Percentiles rank a stretch among this genome's conserved stretches.
Conservation (phyloP, 2,113 vertebrate species). For the Arenaria interpres region DNA sequence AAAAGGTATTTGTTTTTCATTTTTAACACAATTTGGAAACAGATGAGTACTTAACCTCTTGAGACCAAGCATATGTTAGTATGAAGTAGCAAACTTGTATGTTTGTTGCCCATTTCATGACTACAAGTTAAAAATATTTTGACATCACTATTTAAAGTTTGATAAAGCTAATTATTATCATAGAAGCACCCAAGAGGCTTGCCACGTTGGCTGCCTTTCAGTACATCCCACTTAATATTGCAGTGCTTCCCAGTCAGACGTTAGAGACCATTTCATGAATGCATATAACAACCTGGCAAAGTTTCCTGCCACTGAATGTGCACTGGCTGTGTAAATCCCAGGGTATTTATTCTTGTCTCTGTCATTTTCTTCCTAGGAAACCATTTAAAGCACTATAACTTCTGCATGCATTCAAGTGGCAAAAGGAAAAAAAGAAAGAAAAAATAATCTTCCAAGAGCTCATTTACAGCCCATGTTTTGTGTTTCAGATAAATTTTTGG, state of each 20-base stretch:
- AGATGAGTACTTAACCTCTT: neutral
- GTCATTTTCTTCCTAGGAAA: neutral
- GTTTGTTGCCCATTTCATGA: neutral
- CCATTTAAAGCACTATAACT: neutral
- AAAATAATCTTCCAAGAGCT: neutral
- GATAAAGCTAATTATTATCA: neutral
- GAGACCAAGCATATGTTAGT: neutral
- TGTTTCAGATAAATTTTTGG: neutral
- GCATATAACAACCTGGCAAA: neutral
- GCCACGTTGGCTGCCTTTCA: neutral
- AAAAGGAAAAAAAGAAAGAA: neutral
- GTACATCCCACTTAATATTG: neutral
- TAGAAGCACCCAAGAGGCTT: neutral
- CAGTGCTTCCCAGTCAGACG: neutral
- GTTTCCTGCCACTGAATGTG: neutral
- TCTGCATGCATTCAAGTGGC: neutral
- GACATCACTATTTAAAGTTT: neutral
- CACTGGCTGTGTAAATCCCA: neutral
- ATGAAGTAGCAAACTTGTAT: neutral
- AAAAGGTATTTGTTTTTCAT: neutral
- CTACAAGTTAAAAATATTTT: conserved; percentile 27
- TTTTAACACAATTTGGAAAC: neutral
- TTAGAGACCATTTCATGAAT: neutral
- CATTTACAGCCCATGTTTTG: neutral
- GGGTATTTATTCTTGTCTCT: neutral